These are phyloP conservation scores for Petrolisthes cinctipes DNA, from an alignment of 2,888 invertebrate genomes.

Conservation along the genomic window DNA sequence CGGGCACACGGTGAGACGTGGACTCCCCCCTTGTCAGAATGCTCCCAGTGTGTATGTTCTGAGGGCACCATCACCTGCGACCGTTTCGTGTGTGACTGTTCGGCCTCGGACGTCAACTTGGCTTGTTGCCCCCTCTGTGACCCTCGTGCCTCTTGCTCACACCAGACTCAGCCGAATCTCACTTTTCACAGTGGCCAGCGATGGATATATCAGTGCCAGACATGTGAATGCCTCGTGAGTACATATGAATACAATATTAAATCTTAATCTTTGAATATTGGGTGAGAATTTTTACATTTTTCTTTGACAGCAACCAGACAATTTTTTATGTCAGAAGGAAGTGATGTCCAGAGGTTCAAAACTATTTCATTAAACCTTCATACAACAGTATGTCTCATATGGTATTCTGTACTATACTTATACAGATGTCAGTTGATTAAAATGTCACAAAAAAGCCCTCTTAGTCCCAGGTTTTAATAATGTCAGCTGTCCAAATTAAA, in stretches of 20 bases:
- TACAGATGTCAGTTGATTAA: no score
- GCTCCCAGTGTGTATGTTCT: conserved; percentile 66
- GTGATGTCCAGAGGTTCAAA: no score
- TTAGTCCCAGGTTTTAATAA: no score
- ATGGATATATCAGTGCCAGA: conserved; percentile 92
- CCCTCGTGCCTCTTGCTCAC: conserved; percentile 77
- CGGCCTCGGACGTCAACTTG: conserved; percentile 68
- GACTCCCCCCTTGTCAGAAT: conserved; percentile 61
- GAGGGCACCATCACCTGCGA: conserved; percentile 75
- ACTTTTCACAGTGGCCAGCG: conserved; percentile 84
- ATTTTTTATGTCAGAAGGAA: background rate
- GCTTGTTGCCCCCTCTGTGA: conserved; percentile 86
- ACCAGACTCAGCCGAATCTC: conserved; percentile 83
- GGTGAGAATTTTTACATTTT: no score
- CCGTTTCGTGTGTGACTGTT: conserved; percentile 80
- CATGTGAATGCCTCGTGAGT: conserved; percentile 88
- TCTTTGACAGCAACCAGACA: no score
- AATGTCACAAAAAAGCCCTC: no score
- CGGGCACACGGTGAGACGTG: conserved; percentile 64
- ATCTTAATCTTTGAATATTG: background rate
- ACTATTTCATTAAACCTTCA: no score
- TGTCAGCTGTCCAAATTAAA: no score
- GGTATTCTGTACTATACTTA: no score
- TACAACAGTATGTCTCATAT: no score
- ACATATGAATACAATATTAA: background rate